Conservation (phyloP, 2,797 vertebrate genomes). For the Nothura maculosa region DNA sequence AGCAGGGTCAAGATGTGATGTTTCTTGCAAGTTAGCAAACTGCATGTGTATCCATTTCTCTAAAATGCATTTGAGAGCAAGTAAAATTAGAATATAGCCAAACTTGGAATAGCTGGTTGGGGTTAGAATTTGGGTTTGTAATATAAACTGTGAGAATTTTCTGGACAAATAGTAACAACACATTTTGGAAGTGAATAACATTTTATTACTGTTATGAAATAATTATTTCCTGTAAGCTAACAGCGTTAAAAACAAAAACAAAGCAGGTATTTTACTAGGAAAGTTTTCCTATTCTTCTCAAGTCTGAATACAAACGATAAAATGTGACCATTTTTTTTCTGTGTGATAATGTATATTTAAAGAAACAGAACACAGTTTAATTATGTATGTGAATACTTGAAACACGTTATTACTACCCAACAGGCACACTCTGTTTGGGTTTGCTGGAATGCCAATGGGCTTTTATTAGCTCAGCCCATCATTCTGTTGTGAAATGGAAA, state of each 20-base stretch:
- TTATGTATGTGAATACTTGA: conserved; percentile 43
- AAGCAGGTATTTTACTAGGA: neutral
- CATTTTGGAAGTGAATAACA: neutral
- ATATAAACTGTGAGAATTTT: neutral
- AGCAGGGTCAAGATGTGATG: neutral
- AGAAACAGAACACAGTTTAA: conserved; percentile 51
- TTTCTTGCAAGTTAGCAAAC: neutral
- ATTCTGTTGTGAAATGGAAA: conserved; percentile 61
- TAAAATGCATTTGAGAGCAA: rapidly evolving
- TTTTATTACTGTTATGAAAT: neutral
- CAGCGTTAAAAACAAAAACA: neutral
- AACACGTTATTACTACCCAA: conserved; percentile 48
- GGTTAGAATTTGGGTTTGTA: neutral
- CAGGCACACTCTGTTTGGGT: conserved; percentile 28
- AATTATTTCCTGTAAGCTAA: neutral
- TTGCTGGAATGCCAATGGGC: conserved; percentile 45
- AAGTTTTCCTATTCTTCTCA: neutral
- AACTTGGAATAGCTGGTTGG: neutral
- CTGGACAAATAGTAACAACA: neutral
- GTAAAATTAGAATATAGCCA: neutral
- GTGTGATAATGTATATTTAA: conserved; percentile 29
- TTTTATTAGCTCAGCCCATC: conserved; percentile 56
- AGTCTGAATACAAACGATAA: neutral
- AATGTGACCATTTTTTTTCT: conserved; percentile 5
- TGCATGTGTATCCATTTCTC: rapidly evolving